Evolutionary conservation across 2,797 vertebrate species (phyloP), one percentile per base, ranked within the genome.

Genomic region (Molossus alvarezi): DNA sequence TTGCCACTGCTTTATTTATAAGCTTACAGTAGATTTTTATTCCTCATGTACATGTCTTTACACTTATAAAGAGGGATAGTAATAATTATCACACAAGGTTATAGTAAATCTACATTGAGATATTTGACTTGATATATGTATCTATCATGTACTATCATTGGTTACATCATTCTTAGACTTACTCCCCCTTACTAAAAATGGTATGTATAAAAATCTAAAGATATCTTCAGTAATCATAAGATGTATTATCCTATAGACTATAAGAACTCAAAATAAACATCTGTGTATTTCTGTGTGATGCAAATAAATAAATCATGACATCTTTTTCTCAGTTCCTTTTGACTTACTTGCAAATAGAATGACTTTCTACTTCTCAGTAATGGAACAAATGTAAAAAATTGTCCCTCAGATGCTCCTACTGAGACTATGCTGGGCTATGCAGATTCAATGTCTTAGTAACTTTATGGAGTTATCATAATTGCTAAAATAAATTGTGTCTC

Each of bases 381-480:
- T 41, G 27, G 15, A 88, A 58, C 3, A 58, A 64, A 67, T 33
- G 1, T 20, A 83, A 23, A 11, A 83, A 80, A 62, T 57, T 87
- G 6, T 75, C 45, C 29, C 18, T 88, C 51, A 86, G 2, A 27
- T 58, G 0, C 64, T 83, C 18, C 60, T n/a, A 73, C 51, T 71
- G 45, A 67, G 17, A 64, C 21, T 13, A 83, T 83, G 33, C 11
- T 37, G 11, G 69, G 9, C 51, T 91, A 83, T 69, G 37, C 21
- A 91, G 14, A 64, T 62, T 89, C 6, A 83, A 18, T 91, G 27
- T 95, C 15, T 88, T 37, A 7, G 79, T n/a, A 48, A 73, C 45
- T 91, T 85, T 93, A 45, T 53, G 21, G 5, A 69, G 45, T 77
- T 95, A 60, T 73, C 65, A 89, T 17, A 82, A 67, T 51, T 81